Conservation (phyloP, 2,797 vertebrate genomes). For the Furcifer pardalis region DNA sequence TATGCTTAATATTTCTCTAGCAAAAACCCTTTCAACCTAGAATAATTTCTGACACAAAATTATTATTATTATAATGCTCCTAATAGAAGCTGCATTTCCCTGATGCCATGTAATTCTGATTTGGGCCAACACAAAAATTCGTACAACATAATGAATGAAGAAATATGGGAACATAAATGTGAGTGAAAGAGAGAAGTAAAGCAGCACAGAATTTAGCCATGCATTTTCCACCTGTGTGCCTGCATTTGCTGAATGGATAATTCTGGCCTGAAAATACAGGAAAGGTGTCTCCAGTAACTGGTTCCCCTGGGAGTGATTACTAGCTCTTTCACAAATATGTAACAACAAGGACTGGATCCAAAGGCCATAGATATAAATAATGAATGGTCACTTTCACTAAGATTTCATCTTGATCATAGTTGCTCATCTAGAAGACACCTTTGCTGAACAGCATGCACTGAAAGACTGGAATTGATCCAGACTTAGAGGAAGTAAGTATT, state of each 20-base stretch:
- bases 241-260: background rate
- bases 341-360: background rate
- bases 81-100: background rate
- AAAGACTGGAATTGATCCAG: constrained; percentile 15
- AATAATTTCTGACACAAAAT: no score
- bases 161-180: no score
- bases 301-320: background rate
- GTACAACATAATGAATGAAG: background rate
- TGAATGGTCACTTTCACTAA: background rate
- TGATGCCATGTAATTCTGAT: background rate
- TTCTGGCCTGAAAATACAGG: background rate
- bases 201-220: background rate
- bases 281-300: background rate
- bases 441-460: background rate
- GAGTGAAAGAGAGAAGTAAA: background rate
- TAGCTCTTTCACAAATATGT: background rate
- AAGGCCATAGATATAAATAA: background rate
- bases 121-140: background rate
- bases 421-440: background rate
- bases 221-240: background rate
- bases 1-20: no score
- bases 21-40: no score
- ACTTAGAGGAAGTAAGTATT: background rate
- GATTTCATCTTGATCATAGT: background rate
- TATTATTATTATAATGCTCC: no score